Evolutionary conservation across 2,113 vertebrate genomes (phyloP).

Genomic region (Seriola dumerili): DNA sequence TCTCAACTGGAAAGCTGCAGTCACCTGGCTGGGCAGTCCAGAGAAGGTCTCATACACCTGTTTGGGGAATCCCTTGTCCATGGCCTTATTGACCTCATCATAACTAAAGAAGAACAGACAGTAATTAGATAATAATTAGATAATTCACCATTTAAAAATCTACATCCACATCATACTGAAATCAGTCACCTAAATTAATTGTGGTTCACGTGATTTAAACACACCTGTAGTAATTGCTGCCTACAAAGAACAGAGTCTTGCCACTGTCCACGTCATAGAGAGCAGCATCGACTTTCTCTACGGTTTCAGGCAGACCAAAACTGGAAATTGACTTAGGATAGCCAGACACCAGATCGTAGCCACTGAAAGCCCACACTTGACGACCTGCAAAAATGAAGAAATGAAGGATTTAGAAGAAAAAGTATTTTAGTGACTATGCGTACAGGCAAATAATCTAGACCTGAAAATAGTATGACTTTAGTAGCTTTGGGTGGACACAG

Average conservation of each 20-base stretch:
- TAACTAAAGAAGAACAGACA: conserved; percentile 82
- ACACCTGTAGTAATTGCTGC: conserved; percentile 90
- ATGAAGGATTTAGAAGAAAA: background rate
- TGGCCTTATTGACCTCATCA: conserved; percentile 82
- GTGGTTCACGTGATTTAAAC: background rate
- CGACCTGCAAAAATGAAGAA: conserved; percentile 74
- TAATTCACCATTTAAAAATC: background rate
- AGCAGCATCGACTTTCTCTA: conserved; percentile 88
- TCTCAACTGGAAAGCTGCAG: conserved; percentile 86
- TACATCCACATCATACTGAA: background rate
- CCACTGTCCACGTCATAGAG: conserved; percentile 75
- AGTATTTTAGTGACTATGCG: background rate
- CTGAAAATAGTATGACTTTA: background rate
- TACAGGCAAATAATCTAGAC: background rate
- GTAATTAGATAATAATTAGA: background rate
- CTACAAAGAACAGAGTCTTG: conserved; percentile 90
- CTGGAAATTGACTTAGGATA: conserved; percentile 86
- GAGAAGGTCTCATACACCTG: conserved; percentile 76
- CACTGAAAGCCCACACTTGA: conserved; percentile 88
- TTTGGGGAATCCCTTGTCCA: conserved; percentile 88
- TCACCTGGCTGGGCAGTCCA: conserved; percentile 81
- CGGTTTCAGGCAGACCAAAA: conserved; percentile 83
- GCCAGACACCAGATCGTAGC: conserved; percentile 83
- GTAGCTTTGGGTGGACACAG: no score
- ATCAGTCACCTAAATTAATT: background rate